Percentiles rank a stretch among this genome's conserved stretches.
These are phyloP conservation scores for Polyommatus iphigenia DNA, from an alignment of 2,888 invertebrate species.

Conservation along the genomic window DNA sequence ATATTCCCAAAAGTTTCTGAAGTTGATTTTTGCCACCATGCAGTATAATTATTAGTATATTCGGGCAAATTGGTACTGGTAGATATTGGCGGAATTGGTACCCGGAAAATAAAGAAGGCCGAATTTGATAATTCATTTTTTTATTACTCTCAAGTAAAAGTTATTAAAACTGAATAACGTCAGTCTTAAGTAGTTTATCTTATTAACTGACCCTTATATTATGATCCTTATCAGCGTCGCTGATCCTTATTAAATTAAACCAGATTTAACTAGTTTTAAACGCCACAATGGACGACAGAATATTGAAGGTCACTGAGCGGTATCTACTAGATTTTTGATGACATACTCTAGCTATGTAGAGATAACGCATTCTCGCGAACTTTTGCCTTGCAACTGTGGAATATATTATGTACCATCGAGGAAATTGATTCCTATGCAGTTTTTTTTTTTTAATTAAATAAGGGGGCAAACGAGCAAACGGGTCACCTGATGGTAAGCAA, in stretches of 20 bases:
- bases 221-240: no score
- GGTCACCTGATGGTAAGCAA: no score
- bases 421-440: no score
- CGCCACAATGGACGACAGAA: neutral
- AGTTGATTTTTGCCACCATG: no score
- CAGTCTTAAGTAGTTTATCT: neutral
- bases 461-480: no score
- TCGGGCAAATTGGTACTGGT: no score
- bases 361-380: neutral
- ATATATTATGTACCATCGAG: no score
- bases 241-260: slow-evolving; percentile 13
- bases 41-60: no score
- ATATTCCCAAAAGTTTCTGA: no score
- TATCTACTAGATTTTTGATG: slow-evolving; percentile 1
- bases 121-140: neutral
- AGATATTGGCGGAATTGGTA: no score
- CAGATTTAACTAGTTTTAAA: neutral
- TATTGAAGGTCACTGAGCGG: neutral
- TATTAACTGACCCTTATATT: neutral
- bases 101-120: neutral
- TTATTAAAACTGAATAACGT: neutral
- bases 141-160: neutral
- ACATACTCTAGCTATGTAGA: neutral
- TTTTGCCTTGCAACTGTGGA: neutral
- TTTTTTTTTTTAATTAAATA: no score